Base-by-base conservation (phyloP, 2,113 vertebrate genomes). In the Indicator maculatus region DNA sequence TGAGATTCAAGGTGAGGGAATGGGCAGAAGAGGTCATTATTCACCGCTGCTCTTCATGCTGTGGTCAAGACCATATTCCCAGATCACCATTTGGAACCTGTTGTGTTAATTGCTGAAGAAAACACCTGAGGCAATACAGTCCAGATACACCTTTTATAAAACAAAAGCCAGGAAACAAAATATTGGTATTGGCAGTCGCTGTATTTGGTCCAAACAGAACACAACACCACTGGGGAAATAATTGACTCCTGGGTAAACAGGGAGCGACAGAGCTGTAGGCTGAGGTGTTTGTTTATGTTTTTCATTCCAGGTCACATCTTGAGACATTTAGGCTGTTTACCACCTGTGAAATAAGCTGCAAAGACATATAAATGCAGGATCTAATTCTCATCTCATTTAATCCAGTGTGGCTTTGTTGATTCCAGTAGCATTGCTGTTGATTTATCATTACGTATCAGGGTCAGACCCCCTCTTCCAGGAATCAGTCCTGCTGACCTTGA, bases 261-360 rank as follows among this genome's bases (percentile, higher is more conserved):
- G 36, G 63, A 89, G 71, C 83, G 52, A 15, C 6, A 71, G 26
- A 78, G 56, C 67, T 91, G 73, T 90, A 85, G 90, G 44, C 47
- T 55, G 67, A 77, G 66, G 8, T 80, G 56, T 89, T 96, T 95
- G 45, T 88, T 83, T 90, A 52, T 80, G 8, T 76, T 86, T 67
- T 67, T 64, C 60, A 50, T 75, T 92, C 36, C 70, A 73, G 76
- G 71, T 86, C 31, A 76, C 18, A 65, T 87, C 81, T 83, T 76
- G 59, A 87, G 84, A 77, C 1, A 0, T 79, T 82, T 78, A 38
- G 59, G 59, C 33, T 86, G 23, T 84, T 90, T 81, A 61, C 74
- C 75, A 82, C 77, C 61, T 94, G 71, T 83, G 61, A 89, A 92
- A 83, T 89, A 67, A 81, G 24, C 52, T 87, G 53, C 33, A 45